A percentile compares a stretch with the other conserved stretches of the same genome.
These are phyloP conservation scores for Ptilonorhynchus violaceus DNA, from an alignment of 2,113 vertebrate genomes.

Conservation along the genomic window DNA sequence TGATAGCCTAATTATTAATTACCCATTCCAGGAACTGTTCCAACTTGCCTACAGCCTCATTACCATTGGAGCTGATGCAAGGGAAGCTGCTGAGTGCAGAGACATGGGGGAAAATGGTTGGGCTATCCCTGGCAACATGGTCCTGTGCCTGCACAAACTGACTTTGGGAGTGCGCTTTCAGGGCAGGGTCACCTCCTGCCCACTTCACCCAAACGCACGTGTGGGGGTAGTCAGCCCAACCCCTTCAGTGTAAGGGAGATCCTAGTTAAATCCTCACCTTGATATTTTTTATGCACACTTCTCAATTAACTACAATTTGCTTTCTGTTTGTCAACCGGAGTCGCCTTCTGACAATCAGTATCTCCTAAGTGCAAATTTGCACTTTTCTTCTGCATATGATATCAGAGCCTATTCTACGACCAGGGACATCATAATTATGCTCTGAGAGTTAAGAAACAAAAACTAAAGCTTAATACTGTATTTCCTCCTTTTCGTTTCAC, in stretches of 20 bases:
- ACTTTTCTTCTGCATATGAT: not conserved
- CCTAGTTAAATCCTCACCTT: not conserved
- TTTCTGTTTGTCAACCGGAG: not conserved
- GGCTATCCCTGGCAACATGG: accelerated
- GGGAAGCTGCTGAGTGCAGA: not conserved
- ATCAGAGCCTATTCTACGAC: not conserved
- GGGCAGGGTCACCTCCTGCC: not conserved
- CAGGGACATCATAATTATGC: not conserved
- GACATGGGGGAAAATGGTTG: not conserved
- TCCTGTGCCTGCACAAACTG: not conserved
- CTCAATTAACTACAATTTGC: not conserved
- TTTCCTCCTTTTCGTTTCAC: not conserved
- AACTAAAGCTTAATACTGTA: not conserved
- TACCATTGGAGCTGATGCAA: not conserved
- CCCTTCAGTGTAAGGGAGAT: not conserved
- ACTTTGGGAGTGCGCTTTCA: not conserved
- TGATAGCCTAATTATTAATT: not conserved
- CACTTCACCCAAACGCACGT: accelerated
- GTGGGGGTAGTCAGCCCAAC: not conserved
- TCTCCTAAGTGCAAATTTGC: not conserved
- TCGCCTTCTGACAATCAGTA: not conserved
- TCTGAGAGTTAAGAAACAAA: not conserved
- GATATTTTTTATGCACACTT: not conserved
- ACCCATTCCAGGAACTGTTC: not conserved
- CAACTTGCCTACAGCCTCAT: not conserved